These are phyloP conservation scores for Aproaerema taeniolella DNA, from an alignment of 2,888 invertebrate genomes.

Conservation along the genomic window DNA sequence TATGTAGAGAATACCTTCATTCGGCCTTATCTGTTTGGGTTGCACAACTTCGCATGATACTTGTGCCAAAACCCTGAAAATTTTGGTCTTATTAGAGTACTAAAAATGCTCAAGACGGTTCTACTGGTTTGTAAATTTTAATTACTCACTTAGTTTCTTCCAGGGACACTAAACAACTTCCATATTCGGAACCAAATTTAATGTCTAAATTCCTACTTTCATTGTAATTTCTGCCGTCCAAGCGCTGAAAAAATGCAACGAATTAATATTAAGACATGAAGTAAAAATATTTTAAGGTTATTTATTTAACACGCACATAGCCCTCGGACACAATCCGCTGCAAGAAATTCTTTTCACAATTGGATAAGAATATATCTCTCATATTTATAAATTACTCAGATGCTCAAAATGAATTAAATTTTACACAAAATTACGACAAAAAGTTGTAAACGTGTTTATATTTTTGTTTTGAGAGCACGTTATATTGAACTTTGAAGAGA, in stretches of 20 bases:
- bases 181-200: slow-evolving; percentile 89
- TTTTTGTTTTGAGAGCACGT: no score
- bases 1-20: slow-evolving; percentile 91
- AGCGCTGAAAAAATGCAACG: slow-evolving; percentile 82
- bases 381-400: slow-evolving; percentile 47
- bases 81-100: background rate
- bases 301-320: slow-evolving; percentile 75
- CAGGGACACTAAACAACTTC: slow-evolving; percentile 85
- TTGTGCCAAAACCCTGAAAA: slow-evolving; percentile 87
- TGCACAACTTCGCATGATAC: slow-evolving; percentile 92
- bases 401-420: no score
- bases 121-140: slow-evolving; percentile 4
- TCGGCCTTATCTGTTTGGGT: slow-evolving; percentile 90
- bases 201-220: slow-evolving; percentile 85
- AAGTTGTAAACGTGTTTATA: no score
- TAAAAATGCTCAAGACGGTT: background rate
- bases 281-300: slow-evolving; percentile 5
- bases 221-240: slow-evolving; percentile 86
- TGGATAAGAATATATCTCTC: slow-evolving; percentile 82
- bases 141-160: slow-evolving; percentile 85
- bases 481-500: no score
- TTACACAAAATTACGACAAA: no score
- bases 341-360: slow-evolving; percentile 84
- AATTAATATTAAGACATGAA: no score
- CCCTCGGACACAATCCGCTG: slow-evolving; percentile 80